Evolutionary conservation across 1,140 invertebrate species (phyloP), one percentile per base, ranked within the genome.

Genomic region (Plodia interpunctella): DNA sequence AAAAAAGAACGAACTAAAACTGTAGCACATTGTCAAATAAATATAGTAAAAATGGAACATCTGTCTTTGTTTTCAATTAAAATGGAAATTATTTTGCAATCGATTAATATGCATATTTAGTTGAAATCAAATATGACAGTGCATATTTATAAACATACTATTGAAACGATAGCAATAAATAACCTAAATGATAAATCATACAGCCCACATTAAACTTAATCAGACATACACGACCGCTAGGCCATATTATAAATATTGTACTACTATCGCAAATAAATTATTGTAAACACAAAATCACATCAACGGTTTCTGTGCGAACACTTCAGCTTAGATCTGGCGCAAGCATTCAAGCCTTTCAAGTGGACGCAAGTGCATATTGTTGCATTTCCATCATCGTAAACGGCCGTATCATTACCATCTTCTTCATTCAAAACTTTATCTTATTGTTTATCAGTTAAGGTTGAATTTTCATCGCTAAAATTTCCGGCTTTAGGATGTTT

Each of bases 321-420:
- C 64, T 68, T 67, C 56, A 58, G 54, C 59, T 66, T 57, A 60
- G 59, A 74, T 69, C 74, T 74, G 68, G 69, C 73, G 68, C 69
- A 74, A 74, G 65, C 63, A 69, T 70, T 78, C 66, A 60, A 68
- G 64, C 66, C 65, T 65, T 56, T 59, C 67, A 53, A 69, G 66
- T 72, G 74, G 66, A 72, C 68, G 57, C 76, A 74, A 76, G 71
- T 76, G 70, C 59, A 67, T 66, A 78, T 79, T 76, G 76, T 79
- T 79, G 68, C 65, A 17, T 58, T 59, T 28, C 0, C 49, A 59
- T 55, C 20, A 49, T 18, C 13, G 25, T 56, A 49, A 63, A 59
- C 20, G 28, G 49, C 21, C 44, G 17, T 49, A 66, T 57, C 20
- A 44, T 25, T 32, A 57, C 15, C 5, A 0, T 19, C 15, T 19